phyloP scores from a whole-genome alignment of 2,888 invertebrate genomes.

The Malacosoma neustria region DNA sequence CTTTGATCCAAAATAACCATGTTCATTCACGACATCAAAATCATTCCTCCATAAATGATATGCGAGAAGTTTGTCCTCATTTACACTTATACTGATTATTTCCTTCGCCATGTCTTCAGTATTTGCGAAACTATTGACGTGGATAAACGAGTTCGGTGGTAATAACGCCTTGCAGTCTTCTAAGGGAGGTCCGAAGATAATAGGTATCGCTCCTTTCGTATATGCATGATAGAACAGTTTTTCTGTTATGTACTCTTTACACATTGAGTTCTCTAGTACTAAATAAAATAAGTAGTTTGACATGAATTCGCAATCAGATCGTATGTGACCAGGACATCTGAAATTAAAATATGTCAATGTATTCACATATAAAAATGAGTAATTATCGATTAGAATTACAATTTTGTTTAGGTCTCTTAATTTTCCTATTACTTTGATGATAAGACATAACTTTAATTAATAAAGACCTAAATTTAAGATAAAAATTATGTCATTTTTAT shows the following conservation, averaged over 20 bases:
- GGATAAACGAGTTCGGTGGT: slow-evolving; percentile 78
- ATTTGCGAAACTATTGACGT: slow-evolving; percentile 70
- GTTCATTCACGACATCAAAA: slow-evolving; percentile 73
- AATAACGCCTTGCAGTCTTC: slow-evolving; percentile 65
- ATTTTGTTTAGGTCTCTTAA: too few relatives aligned
- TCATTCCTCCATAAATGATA: slow-evolving; percentile 72
- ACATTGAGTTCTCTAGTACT: slow-evolving; percentile 81
- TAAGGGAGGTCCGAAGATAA: slow-evolving; percentile 76
- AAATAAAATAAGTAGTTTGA: slow-evolving; percentile 79
- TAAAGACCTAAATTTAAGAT: too few relatives aligned
- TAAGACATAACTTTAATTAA: too few relatives aligned
- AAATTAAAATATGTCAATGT: too few relatives aligned
- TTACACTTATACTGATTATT: slow-evolving; percentile 55
- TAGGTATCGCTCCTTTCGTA: slow-evolving; percentile 76
- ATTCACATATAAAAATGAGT: too few relatives aligned
- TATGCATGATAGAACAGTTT: slow-evolving; percentile 81
- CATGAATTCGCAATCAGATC: slow-evolving; percentile 71
- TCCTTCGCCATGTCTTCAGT: slow-evolving; percentile 67
- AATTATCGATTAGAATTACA: too few relatives aligned
- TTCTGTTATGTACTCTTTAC: slow-evolving; percentile 81
- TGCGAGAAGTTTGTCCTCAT: slow-evolving; percentile 33
- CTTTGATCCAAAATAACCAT: slow-evolving; percentile 73
- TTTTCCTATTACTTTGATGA: too few relatives aligned
- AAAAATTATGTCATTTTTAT: too few relatives aligned
- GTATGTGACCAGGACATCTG: slow-evolving; percentile 79